Conservation (phyloP, 2,797 vertebrate genomes). For the Acrossocheilus wenchowensis region DNA sequence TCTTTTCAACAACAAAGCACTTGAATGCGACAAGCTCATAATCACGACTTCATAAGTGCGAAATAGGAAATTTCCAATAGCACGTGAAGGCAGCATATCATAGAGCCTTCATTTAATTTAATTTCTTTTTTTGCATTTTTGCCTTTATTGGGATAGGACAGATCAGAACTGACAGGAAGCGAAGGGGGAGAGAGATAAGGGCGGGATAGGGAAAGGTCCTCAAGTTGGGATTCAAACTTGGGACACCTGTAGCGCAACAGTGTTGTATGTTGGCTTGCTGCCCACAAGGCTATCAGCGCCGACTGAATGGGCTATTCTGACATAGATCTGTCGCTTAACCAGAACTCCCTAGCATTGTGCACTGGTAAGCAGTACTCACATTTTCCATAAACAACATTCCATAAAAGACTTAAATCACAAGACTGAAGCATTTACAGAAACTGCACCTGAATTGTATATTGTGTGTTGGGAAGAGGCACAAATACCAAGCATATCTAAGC, state of each 20-base stretch:
- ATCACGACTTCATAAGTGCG: too few species aligned
- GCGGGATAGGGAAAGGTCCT: not conserved
- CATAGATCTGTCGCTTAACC: not conserved
- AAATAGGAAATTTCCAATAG: too few species aligned
- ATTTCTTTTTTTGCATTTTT: too few species aligned
- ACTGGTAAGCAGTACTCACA: conserved; percentile 17
- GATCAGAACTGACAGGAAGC: not conserved
- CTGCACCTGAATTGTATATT: conserved; percentile 6
- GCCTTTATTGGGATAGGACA: not conserved
- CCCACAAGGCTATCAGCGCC: not conserved
- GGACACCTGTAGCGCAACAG: not conserved
- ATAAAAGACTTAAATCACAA: not conserved
- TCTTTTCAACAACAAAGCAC: too few species aligned
- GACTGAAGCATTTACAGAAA: conserved; percentile 20
- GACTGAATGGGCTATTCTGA: not conserved
- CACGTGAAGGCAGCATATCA: too few species aligned
- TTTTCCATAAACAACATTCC: conserved; percentile 22
- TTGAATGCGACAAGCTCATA: too few species aligned
- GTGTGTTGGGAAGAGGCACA: not conserved
- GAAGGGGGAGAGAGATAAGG: not conserved
- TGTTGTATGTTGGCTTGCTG: not conserved
- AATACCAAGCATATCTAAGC: conserved; percentile 23
- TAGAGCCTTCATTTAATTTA: too few species aligned
- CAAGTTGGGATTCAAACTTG: not conserved
- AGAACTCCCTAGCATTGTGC: not conserved